Conservation (phyloP, 2,113 vertebrate species). For the Paralichthys olivaceus region DNA sequence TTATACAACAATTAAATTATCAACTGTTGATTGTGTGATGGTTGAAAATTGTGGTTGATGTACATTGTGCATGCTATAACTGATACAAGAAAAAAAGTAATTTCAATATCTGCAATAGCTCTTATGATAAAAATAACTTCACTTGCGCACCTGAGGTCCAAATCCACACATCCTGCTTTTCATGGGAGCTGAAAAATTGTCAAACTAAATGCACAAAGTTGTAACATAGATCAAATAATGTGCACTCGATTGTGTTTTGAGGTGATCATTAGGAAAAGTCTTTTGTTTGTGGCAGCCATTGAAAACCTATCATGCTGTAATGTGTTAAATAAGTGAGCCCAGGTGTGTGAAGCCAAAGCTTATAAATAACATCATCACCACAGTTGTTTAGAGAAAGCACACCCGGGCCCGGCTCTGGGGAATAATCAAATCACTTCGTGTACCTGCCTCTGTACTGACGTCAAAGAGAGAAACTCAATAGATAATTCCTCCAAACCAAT, state of each 20-base stretch:
- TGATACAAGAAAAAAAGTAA: neutral
- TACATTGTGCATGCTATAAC: neutral
- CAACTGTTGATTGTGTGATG: too few relatives aligned
- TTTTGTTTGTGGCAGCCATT: conserved; percentile 4
- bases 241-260: neutral
- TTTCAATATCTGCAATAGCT: too few relatives aligned
- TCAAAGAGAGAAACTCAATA: conserved; percentile 19
- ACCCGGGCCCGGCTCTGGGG: neutral
- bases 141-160: too few relatives aligned
- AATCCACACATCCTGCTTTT: too few relatives aligned
- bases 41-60: too few relatives aligned
- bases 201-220: too few relatives aligned
- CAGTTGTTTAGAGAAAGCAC: conserved; percentile 39
- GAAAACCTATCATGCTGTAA: conserved; percentile 24
- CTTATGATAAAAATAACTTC: too few relatives aligned
- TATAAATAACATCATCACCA: neutral
- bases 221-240: too few relatives aligned
- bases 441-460: conserved; percentile 10
- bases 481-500: conserved; percentile 16
- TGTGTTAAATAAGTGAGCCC: conserved; percentile 26
- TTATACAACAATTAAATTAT: too few relatives aligned
- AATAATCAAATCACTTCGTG: conserved; percentile 21
- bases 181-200: too few relatives aligned
- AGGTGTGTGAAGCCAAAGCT: conserved; percentile 38
- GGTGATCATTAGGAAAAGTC: too few relatives aligned